Conservation (phyloP, 1,140 invertebrate species). For the Cephus cinctus region DNA sequence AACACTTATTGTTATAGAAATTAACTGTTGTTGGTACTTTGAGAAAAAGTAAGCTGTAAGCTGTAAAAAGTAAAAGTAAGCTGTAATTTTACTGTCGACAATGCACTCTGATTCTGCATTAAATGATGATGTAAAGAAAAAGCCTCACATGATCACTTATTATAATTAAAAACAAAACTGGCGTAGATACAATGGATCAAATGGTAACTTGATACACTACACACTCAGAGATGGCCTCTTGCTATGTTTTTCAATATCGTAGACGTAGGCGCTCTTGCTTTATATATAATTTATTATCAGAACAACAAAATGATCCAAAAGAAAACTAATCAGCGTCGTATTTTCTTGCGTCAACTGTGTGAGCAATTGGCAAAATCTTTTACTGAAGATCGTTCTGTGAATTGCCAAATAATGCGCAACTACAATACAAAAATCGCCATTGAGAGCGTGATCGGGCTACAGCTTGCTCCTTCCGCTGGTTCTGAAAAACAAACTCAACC, state of each 20-base stretch:
- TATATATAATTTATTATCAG: conserved; percentile 19
- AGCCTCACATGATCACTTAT: conserved; percentile 42
- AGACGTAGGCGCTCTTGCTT: conserved; percentile 48
- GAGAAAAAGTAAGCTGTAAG: conserved; percentile 28
- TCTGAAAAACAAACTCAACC: not conserved
- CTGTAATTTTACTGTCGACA: conserved; percentile 27
- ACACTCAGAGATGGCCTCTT: conserved; percentile 55
- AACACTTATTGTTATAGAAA: conserved; percentile 21
- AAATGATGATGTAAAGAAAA: conserved; percentile 24
- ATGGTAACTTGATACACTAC: conserved; percentile 54
- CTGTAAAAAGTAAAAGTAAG: conserved; percentile 30
- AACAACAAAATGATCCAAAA: conserved; percentile 13
- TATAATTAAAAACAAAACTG: conserved; percentile 51
- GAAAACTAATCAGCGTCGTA: conserved; percentile 13
- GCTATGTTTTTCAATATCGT: conserved; percentile 55
- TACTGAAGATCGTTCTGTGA: conserved; percentile 6
- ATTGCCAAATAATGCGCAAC: conserved; percentile 10
- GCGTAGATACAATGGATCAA: conserved; percentile 52
- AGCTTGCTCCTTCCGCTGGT: not conserved
- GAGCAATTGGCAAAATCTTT: conserved; percentile 15
- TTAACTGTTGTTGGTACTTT: conserved; percentile 33
- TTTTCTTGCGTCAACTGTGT: conserved; percentile 14
- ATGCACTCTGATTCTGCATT: conserved; percentile 29
- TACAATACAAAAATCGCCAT: conserved; percentile 8
- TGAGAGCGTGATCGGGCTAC: conserved; percentile 7